Percentiles rank a stretch among this genome's conserved stretches.
These are phyloP conservation scores for Cathartes aura DNA, from an alignment of 2,113 vertebrate species.

Conservation along the genomic window DNA sequence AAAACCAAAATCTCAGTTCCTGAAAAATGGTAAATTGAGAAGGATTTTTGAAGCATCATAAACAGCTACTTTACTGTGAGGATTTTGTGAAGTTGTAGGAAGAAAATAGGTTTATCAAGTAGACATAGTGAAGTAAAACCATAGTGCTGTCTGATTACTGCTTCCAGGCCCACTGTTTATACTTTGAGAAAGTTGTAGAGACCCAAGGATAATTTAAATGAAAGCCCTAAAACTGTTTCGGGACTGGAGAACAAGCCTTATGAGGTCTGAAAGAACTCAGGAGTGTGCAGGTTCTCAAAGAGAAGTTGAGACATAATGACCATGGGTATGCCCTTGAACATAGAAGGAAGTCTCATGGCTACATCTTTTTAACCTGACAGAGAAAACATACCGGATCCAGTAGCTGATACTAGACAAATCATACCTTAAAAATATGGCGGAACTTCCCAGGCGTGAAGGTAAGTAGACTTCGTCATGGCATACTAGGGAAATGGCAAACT, in stretches of 20 bases:
- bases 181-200: background rate
- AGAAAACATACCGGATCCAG: background rate
- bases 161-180: background rate
- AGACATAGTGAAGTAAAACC: background rate
- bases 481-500: background rate
- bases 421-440: background rate
- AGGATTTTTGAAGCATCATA: background rate
- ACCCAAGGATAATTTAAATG: background rate
- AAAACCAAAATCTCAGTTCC: background rate
- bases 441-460: background rate
- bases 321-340: background rate
- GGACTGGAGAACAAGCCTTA: background rate
- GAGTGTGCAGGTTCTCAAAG: background rate
- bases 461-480: background rate
- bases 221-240: background rate
- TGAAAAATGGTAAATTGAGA: background rate
- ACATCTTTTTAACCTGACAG: background rate
- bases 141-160: background rate
- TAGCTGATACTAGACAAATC: background rate
- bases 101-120: background rate
- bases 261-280: background rate
- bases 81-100: background rate
- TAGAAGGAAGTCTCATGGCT: background rate
- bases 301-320: background rate
- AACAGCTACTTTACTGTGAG: background rate